Percentiles rank a stretch among this genome's conserved stretches.
Conservation (phyloP, 1,140 invertebrate species). For the Penaeus vannamei region DNA sequence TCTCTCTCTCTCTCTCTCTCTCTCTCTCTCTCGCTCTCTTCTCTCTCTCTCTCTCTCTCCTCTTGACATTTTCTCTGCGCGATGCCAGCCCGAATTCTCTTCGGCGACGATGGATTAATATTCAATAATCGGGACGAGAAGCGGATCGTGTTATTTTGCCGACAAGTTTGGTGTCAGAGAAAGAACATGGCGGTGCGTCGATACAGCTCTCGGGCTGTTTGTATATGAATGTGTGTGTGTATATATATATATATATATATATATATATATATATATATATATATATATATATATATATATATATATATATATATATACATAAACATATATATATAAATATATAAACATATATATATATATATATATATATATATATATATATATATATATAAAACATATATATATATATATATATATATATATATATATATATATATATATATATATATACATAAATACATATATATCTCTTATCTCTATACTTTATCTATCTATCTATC, state of each 20-base stretch:
- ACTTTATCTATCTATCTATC: background rate
- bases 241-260: background rate
- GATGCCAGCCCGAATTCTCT: too few relatives aligned
- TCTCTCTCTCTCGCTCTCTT: too few relatives aligned
- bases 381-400: background rate
- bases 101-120: too few relatives aligned
- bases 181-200: too few relatives aligned
- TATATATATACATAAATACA: background rate
- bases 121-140: too few relatives aligned
- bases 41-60: background rate
- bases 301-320: slow-evolving; percentile 25
- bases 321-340: too few relatives aligned
- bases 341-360: too few relatives aligned
- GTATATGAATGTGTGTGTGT: slow-evolving; percentile 25
- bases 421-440: slow-evolving; percentile 8
- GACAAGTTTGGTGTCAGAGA: too few relatives aligned
- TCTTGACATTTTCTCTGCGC: background rate
- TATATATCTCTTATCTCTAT: too few relatives aligned
- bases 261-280: background rate
- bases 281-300: background rate
- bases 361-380: background rate
- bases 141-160: too few relatives aligned
- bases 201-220: background rate
- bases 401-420: slow-evolving; percentile 10
- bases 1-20: background rate